Evolutionary conservation across 2,888 invertebrate species (phyloP).

Genomic region (Netelia inedita): DNA sequence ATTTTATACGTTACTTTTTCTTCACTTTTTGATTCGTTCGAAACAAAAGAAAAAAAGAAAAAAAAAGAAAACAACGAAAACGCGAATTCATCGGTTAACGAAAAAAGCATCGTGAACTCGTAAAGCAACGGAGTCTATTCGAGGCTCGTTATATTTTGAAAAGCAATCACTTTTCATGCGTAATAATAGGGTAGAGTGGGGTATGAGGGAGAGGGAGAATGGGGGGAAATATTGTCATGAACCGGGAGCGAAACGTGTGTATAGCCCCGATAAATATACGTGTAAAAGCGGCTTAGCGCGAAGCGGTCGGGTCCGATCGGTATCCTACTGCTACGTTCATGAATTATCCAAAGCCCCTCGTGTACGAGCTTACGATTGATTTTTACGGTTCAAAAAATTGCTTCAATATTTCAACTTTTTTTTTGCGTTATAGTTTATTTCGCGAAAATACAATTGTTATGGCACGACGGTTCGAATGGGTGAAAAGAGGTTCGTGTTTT

Average conservation of each 20-base stretch:
- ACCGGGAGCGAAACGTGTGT: background rate
- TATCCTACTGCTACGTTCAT: background rate
- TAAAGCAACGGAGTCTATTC: background rate
- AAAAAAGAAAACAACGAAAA: background rate
- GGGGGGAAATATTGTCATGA: background rate
- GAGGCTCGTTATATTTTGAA: background rate
- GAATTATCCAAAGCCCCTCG: background rate
- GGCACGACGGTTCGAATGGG: no score
- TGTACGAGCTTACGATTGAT: background rate
- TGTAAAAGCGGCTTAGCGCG: background rate
- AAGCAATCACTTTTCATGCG: constrained; percentile 1
- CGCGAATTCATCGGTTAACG: constrained; percentile 5
- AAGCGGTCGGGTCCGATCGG: background rate
- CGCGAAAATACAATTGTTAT: no score
- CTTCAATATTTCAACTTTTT: background rate
- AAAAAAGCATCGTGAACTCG: background rate
- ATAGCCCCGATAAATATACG: background rate
- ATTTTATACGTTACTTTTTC: background rate
- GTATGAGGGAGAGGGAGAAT: no score
- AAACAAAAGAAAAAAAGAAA: background rate
- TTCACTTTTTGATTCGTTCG: background rate
- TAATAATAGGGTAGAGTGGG: background rate
- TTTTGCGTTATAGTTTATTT: no score
- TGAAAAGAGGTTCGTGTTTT: no score
- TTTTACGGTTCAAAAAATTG: background rate